Conservation (phyloP, 2,888 invertebrate species). For the Rhingia campestris region DNA sequence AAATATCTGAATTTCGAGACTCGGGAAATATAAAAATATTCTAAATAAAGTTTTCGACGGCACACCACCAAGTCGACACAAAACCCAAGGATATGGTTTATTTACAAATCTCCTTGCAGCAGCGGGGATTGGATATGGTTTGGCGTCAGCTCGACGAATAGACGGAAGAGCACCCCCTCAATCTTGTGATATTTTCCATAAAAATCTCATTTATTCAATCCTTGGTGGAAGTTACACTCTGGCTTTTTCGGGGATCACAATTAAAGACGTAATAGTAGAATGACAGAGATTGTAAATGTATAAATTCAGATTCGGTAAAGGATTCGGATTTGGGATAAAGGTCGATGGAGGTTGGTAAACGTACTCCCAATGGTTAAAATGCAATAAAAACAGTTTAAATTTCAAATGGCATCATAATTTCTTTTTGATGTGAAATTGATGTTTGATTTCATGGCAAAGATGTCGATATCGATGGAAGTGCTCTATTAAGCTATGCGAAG, state of each 20-base stretch:
- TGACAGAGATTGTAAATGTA: background rate
- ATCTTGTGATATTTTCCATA: slow-evolving; percentile 69
- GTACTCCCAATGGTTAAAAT: slow-evolving; percentile 41
- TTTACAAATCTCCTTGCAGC: slow-evolving; percentile 14
- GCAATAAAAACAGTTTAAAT: slow-evolving; percentile 44
- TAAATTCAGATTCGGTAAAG: background rate
- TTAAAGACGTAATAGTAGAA: slow-evolving; percentile 33
- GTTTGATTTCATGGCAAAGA: slow-evolving; percentile 16
- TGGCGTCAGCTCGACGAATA: slow-evolving; percentile 56
- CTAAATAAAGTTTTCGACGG: slow-evolving; percentile 43
- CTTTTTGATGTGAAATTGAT: slow-evolving; percentile 59
- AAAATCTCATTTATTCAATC: slow-evolving; percentile 71
- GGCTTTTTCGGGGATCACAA: slow-evolving; percentile 40
- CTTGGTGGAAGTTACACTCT: slow-evolving; percentile 34
- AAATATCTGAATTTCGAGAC: slow-evolving; percentile 18
- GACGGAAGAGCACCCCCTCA: slow-evolving; percentile 24
- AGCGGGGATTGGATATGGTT: slow-evolving; percentile 6
- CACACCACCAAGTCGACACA: slow-evolving; percentile 14
- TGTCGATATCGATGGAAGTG: slow-evolving; percentile 10
- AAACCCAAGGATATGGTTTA: slow-evolving; percentile 42
- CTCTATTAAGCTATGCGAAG: background rate
- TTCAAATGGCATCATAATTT: slow-evolving; percentile 58
- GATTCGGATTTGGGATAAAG: background rate
- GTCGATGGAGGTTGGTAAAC: slow-evolving; percentile 33
- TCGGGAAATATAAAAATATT: slow-evolving; percentile 35